Conservation (phyloP, 1,140 invertebrate species). For the Bombus waltoni region DNA sequence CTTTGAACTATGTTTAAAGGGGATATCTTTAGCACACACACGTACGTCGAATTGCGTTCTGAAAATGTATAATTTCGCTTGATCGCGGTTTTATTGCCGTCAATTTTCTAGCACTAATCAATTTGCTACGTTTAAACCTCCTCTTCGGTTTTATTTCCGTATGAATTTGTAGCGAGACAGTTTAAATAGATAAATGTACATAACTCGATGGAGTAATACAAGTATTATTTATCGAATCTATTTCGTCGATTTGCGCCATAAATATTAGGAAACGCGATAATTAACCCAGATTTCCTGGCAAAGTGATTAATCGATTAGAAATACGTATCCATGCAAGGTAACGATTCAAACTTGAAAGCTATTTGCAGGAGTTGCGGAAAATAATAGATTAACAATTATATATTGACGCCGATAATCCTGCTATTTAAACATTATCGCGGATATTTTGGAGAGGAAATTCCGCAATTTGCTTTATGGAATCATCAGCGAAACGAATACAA, state of each 20-base stretch:
- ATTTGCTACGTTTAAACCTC: too few relatives aligned
- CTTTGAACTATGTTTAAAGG: conserved; percentile 50
- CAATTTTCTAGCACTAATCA: too few relatives aligned
- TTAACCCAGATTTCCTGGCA: neutral
- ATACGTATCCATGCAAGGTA: neutral
- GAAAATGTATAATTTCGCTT: neutral
- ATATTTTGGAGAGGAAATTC: neutral
- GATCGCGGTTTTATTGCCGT: too few relatives aligned
- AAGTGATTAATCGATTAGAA: neutral
- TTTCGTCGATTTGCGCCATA: neutral
- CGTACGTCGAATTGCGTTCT: neutral
- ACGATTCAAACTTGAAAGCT: neutral
- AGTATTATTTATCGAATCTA: too few relatives aligned
- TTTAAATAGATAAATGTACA: too few relatives aligned
- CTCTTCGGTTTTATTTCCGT: too few relatives aligned
- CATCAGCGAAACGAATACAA: neutral
- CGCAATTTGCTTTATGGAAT: neutral
- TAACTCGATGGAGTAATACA: too few relatives aligned
- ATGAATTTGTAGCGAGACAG: too few relatives aligned
- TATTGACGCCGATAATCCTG: neutral
- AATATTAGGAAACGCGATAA: conserved; percentile 1
- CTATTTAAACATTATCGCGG: neutral
- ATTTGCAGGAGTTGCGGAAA: neutral
- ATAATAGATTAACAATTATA: neutral
- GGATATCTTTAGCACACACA: conserved; percentile 18